These are phyloP conservation scores for Camptogramma bilineatum DNA, from an alignment of 2,888 invertebrate genomes.

Conservation along the genomic window DNA sequence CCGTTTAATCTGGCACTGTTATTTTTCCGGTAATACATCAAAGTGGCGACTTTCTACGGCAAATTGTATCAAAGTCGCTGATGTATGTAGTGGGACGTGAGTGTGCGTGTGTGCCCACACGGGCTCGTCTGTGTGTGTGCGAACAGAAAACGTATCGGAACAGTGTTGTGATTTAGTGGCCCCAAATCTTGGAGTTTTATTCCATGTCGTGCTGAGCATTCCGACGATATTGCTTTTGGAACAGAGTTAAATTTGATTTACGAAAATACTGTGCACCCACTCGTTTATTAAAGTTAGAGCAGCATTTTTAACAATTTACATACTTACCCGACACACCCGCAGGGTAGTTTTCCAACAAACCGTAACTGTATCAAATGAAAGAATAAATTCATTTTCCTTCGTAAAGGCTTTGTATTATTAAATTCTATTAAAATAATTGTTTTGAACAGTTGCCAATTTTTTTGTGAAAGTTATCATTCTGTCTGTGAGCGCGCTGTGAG, in stretches of 20 bases:
- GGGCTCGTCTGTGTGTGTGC: slow-evolving; percentile 11
- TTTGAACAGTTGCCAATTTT: background rate
- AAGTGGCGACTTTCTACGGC: slow-evolving; percentile 71
- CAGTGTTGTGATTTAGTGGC: slow-evolving; percentile 36
- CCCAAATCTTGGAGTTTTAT: slow-evolving; percentile 30
- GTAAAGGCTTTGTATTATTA: background rate
- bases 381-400: background rate
- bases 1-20: slow-evolving; percentile 71
- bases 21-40: slow-evolving; percentile 79
- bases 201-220: slow-evolving; percentile 28
- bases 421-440: background rate
- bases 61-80: slow-evolving; percentile 77
- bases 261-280: slow-evolving; percentile 15
- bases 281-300: background rate
- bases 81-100: slow-evolving; percentile 56
- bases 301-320: background rate
- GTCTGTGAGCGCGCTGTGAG: slow-evolving; percentile 1
- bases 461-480: background rate
- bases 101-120: slow-evolving; percentile 31
- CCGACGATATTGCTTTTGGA: slow-evolving; percentile 27
- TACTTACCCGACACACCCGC: background rate
- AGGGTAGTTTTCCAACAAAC: background rate
- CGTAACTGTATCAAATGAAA: background rate
- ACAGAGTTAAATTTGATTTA: slow-evolving; percentile 22
- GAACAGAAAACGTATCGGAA: slow-evolving; percentile 29